These are phyloP conservation scores for Plodia interpunctella DNA, from an alignment of 1,140 invertebrate species.

Conservation along the genomic window DNA sequence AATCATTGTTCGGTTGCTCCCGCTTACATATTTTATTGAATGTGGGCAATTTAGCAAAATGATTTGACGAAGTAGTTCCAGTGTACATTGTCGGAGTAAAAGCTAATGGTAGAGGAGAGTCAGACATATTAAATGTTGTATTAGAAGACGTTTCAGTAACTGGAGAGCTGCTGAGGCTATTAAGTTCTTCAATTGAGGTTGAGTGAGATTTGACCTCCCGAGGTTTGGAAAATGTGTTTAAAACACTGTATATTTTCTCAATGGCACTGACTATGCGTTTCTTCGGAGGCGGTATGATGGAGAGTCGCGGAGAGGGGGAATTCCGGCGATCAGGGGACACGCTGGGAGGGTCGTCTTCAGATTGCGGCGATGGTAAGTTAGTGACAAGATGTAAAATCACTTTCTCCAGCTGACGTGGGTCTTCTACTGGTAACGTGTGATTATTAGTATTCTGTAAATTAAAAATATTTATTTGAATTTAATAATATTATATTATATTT, in stretches of 20 bases:
- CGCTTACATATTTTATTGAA: slow-evolving; percentile 1
- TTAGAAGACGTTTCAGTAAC: background rate
- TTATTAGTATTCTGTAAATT: slow-evolving; percentile 27
- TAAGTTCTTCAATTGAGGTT: background rate
- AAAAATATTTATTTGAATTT: background rate
- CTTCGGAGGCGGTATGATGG: slow-evolving; percentile 74
- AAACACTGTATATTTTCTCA: slow-evolving; percentile 62
- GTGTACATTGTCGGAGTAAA: background rate
- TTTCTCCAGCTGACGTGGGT: slow-evolving; percentile 81
- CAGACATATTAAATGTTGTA: background rate
- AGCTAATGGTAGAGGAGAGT: background rate
- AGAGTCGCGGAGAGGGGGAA: slow-evolving; percentile 36
- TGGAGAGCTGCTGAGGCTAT: background rate
- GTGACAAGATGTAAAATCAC: slow-evolving; percentile 83
- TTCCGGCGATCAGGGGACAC: slow-evolving; percentile 18
- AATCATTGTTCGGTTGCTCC: background rate
- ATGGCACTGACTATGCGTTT: slow-evolving; percentile 73
- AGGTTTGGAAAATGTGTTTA: slow-evolving; percentile 22
- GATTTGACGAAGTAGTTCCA: background rate
- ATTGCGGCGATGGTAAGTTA: slow-evolving; percentile 75
- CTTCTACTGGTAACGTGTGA: slow-evolving; percentile 72
- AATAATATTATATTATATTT: too few relatives aligned
- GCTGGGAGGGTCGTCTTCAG: slow-evolving; percentile 18
- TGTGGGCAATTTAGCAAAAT: background rate
- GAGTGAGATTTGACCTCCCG: background rate